These are phyloP conservation scores for Myotis daubentonii DNA, from an alignment of 2,797 vertebrate genomes.

Conservation along the genomic window DNA sequence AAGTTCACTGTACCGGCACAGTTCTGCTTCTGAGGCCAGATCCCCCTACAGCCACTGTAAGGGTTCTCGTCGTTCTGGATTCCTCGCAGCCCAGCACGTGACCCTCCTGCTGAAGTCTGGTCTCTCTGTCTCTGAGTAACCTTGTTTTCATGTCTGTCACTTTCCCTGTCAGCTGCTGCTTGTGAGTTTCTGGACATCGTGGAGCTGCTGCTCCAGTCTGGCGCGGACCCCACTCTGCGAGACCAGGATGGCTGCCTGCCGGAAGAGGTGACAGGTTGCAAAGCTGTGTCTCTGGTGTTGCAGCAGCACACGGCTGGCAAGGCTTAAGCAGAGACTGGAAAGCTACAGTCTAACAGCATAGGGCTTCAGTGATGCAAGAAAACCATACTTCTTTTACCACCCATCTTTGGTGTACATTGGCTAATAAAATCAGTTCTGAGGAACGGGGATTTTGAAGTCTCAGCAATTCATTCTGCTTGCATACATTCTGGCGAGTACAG, in stretches of 20 bases:
- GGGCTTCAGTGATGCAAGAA: neutral
- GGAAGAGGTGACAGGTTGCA: slow-evolving; percentile 95
- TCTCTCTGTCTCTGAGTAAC: neutral
- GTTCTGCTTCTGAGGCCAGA: neutral
- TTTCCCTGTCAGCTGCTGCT: slow-evolving; percentile 89
- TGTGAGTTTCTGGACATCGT: slow-evolving; percentile 97
- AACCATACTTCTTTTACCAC: slow-evolving; percentile 2
- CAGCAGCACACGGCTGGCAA: slow-evolving; percentile 87
- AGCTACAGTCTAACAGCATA: neutral
- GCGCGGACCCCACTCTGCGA: slow-evolving; percentile 93
- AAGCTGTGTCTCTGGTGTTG: slow-evolving; percentile 90
- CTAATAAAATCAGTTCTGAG: slow-evolving; percentile 64
- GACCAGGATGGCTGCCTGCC: slow-evolving; percentile 96
- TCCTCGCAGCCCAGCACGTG: neutral
- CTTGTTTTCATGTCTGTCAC: neutral
- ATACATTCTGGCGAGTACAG: slow-evolving; percentile 34
- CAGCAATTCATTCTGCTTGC: slow-evolving; percentile 66
- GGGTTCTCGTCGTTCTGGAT: rapidly evolving
- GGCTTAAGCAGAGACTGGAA: slow-evolving; percentile 81
- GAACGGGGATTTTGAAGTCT: slow-evolving; percentile 63
- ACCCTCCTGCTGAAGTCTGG: rapidly evolving
- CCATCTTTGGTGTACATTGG: slow-evolving; percentile 48
- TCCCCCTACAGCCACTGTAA: neutral
- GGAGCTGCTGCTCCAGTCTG: slow-evolving; percentile 92
- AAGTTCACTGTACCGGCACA: neutral